phyloP scores from a whole-genome alignment of 2,888 invertebrate genomes.

The Hyposoter dolosus region DNA sequence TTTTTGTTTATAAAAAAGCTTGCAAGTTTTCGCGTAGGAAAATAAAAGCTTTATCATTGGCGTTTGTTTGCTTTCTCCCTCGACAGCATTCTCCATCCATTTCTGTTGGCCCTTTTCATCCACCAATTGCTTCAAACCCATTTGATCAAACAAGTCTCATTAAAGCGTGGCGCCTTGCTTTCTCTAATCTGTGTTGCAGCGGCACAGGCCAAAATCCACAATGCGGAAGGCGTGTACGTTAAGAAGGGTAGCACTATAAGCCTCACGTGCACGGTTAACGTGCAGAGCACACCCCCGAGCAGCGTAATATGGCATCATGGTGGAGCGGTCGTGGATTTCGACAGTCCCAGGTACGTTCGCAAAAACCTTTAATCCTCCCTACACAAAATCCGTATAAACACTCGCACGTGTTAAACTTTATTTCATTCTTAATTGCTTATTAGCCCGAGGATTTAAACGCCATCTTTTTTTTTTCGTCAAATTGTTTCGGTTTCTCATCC shows the following conservation, averaged over 20 bases:
- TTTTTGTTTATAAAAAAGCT: slow-evolving; percentile 14
- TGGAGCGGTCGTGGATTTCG: slow-evolving; percentile 92
- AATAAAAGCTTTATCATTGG: slow-evolving; percentile 30
- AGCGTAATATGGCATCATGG: slow-evolving; percentile 94
- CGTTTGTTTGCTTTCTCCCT: slow-evolving; percentile 31
- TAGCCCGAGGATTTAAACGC: neutral
- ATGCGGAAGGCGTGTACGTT: slow-evolving; percentile 94
- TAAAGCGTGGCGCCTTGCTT: slow-evolving; percentile 65
- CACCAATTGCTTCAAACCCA: slow-evolving; percentile 59
- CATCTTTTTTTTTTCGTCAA: neutral
- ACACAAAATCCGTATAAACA: neutral
- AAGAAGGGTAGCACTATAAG: slow-evolving; percentile 96
- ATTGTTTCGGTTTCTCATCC: neutral
- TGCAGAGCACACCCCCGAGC: slow-evolving; percentile 92
- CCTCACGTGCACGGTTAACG: slow-evolving; percentile 94
- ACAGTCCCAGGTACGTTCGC: slow-evolving; percentile 85
- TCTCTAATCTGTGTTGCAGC: slow-evolving; percentile 87
- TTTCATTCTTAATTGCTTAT: slow-evolving; percentile 11
- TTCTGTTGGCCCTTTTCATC: slow-evolving; percentile 43
- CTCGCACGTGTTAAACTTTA: neutral
- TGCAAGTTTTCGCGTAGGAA: neutral
- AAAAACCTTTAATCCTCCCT: slow-evolving; percentile 25
- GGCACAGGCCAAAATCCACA: slow-evolving; percentile 94
- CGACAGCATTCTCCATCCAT: slow-evolving; percentile 19
- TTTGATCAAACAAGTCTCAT: slow-evolving; percentile 67